Percentiles rank a stretch among this genome's conserved stretches.
Conservation (phyloP, 2,888 invertebrate species). For the Prosapia bicincta region DNA sequence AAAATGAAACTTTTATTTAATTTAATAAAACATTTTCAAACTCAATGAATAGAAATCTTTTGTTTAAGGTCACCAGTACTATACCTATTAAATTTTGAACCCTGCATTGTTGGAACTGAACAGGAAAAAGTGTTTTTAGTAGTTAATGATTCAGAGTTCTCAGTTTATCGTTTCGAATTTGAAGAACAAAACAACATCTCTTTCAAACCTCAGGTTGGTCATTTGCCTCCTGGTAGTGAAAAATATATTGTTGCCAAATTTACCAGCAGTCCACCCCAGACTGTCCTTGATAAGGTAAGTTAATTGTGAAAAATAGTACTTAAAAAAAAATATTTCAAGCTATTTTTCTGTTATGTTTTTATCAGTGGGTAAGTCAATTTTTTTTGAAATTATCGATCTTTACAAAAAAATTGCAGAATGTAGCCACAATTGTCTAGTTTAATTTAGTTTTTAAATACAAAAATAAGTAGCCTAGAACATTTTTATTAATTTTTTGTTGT, state of each 20-base stretch:
- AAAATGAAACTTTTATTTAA: too few species aligned
- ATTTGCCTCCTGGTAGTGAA: constrained; percentile 3
- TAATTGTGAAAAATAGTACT: too few species aligned
- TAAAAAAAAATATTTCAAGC: too few species aligned
- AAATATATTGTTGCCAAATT: constrained; percentile 9
- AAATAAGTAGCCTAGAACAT: too few species aligned
- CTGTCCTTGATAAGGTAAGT: constrained; percentile 12
- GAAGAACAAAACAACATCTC: background rate
- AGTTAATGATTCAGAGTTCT: constrained; percentile 2
- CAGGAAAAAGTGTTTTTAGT: background rate
- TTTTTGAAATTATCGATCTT: too few species aligned
- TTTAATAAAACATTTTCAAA: too few species aligned
- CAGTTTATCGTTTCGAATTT: constrained; percentile 12
- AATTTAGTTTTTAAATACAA: too few species aligned
- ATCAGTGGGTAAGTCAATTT: too few species aligned
- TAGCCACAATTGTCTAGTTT: too few species aligned
- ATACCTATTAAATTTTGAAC: constrained; percentile 1
- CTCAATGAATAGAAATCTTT: background rate
- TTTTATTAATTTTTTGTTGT: too few species aligned
- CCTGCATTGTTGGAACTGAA: constrained; percentile 5
- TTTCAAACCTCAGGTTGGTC: constrained; percentile 8
- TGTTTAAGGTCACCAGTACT: background rate
- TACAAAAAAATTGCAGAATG: too few species aligned
- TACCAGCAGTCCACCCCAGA: background rate
- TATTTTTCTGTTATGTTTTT: too few species aligned